Conservation (phyloP, 2,888 invertebrate species). For the Leptarthrus brevirostris region DNA sequence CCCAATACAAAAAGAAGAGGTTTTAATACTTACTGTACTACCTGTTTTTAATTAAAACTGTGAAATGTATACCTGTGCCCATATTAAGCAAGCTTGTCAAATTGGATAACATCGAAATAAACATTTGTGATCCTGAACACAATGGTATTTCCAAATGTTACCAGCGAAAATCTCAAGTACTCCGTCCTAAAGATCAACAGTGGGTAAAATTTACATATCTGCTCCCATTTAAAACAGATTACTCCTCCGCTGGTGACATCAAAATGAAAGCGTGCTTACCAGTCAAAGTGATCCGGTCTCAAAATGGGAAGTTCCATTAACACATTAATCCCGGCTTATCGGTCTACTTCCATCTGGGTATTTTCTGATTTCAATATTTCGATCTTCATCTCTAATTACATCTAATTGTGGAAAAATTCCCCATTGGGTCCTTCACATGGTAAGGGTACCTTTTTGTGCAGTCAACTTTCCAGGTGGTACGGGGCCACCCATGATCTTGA, state of each 20-base stretch:
- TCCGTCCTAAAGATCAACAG: no score
- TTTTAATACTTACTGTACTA: no score
- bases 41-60: no score
- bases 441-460: background rate
- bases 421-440: background rate
- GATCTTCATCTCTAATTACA: slow-evolving; percentile 40
- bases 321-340: slow-evolving; percentile 25
- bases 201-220: slow-evolving; percentile 13
- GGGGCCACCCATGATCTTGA: slow-evolving; percentile 43
- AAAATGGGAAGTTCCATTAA: slow-evolving; percentile 23
- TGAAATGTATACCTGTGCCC: no score
- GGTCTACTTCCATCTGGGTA: background rate
- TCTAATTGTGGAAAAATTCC: slow-evolving; percentile 28
- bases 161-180: no score
- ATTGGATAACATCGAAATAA: no score
- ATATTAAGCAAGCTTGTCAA: no score
- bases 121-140: no score
- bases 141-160: no score
- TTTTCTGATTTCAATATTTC: background rate
- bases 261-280: background rate
- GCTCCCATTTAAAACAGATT: slow-evolving; percentile 7
- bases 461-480: slow-evolving; percentile 21
- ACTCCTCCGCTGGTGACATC: background rate
- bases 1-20: no score
- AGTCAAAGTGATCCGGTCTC: background rate